Evolutionary conservation across 1,140 invertebrate species (phyloP).

Genomic region (Drosophila fuyamai): DNA sequence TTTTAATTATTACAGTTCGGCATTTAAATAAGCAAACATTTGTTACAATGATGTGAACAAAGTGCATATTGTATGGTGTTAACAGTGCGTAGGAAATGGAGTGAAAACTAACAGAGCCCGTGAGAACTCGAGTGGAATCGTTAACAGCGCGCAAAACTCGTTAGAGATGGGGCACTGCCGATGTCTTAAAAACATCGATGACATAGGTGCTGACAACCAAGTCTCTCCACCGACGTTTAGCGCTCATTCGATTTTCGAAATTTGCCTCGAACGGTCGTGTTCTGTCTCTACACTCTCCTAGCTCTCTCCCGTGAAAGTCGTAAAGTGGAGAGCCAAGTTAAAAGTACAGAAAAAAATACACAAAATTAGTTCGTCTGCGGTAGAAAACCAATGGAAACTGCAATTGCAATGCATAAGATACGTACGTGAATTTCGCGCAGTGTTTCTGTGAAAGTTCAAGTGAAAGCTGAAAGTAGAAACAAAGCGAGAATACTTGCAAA

Average conservation of each 20-base stretch:
- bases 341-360: slow-evolving; percentile 13
- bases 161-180: too few relatives aligned
- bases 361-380: slow-evolving; percentile 17
- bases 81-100: too few relatives aligned
- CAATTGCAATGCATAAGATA: slow-evolving; percentile 56
- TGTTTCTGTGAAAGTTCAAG: slow-evolving; percentile 53
- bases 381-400: slow-evolving; percentile 34
- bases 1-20: too few relatives aligned
- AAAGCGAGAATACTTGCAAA: slow-evolving; percentile 23
- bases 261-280: neutral
- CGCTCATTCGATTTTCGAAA: neutral
- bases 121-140: too few relatives aligned
- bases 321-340: neutral
- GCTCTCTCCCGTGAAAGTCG: slow-evolving; percentile 24
- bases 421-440: slow-evolving; percentile 54
- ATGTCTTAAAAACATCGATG: too few relatives aligned
- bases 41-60: too few relatives aligned
- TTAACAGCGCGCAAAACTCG: too few relatives aligned
- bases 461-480: slow-evolving; percentile 57
- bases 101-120: too few relatives aligned
- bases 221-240: neutral
- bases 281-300: neutral
- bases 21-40: too few relatives aligned
- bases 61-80: too few relatives aligned
- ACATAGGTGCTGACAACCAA: too few relatives aligned